phyloP scores from a whole-genome alignment of 2,113 vertebrate species.

The Bos javanicus region DNA sequence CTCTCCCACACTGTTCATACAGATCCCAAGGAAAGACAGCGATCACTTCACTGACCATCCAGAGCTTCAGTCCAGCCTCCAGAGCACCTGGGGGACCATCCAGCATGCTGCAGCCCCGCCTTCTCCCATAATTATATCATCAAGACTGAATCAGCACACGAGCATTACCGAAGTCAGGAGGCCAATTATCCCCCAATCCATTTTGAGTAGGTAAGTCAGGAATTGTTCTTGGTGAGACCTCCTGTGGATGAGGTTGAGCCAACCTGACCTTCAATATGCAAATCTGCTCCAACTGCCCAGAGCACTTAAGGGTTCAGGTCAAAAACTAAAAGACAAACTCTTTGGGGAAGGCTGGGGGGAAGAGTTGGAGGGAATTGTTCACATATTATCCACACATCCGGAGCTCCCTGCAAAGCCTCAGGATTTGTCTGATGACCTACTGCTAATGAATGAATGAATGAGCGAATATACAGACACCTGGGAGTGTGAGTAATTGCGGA shows the following conservation, averaged over 20 bases:
- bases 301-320: background rate
- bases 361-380: background rate
- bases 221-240: background rate
- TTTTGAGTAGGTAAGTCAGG: conserved; percentile 2
- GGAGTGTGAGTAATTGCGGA: rapidly evolving
- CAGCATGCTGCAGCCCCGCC: rapidly evolving
- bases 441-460: background rate
- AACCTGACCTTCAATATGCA: conserved; percentile 1
- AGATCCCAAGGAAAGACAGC: background rate
- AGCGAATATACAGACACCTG: rapidly evolving
- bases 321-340: background rate
- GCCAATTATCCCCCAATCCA: conserved; percentile 18
- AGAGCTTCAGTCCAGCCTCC: background rate
- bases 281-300: background rate
- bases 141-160: background rate
- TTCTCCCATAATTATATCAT: background rate
- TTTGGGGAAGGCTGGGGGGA: rapidly evolving
- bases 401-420: background rate
- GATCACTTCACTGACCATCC: rapidly evolving
- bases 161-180: conserved; percentile 9
- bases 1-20: rapidly evolving
- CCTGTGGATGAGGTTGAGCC: background rate
- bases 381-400: background rate
- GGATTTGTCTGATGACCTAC: background rate
- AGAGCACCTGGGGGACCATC: rapidly evolving